Base-by-base conservation (phyloP, 2,797 vertebrate species). In the Phrynocephalus forsythii region DNA sequence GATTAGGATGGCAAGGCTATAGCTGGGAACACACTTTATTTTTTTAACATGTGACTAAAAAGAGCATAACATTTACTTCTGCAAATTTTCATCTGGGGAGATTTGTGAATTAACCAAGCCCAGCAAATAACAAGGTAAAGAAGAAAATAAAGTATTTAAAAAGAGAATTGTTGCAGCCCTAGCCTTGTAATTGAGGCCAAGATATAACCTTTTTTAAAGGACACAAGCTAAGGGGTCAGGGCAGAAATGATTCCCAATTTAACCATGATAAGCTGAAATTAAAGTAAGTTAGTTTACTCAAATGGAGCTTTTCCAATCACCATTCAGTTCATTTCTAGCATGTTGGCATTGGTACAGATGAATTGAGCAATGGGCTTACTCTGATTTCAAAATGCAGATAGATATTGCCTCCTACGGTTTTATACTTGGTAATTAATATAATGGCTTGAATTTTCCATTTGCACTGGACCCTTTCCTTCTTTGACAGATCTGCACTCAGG, bases 1-100 rank as follows among this genome's bases (percentile, higher is more conserved):
- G 10, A 6, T 28, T 11, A 22, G 48, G 50, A 63, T 78, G 81
- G 82, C 83, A 73, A 33, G 33, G 22, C 24, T 88, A 48, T 5
- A 0, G 0, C 26, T 82, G 75, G 66, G 50, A 76, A 76, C 63
- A 82, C 68, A 75, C 50, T 10, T n/a, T 81, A 33, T 44, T 84
- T 84, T 66, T 63, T 89, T 84, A 68, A 86, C 67, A 69, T 28
- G 0, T 30, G 84, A 81, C 91, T 92, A 89, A 93, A 93, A 94
- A 95, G 95, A 95, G 89, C 91, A 79, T 66, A 92, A 82, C 92
- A 92, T 93, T 94, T 91, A 67, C 79, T 87, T 90, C 6, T 89
- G 89, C 79, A 88, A 85, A 86, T 82, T 50, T 80, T 84, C 79
- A 77, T 68, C 15, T 60, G 71, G 76, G 86, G 87, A 83, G 38